These are phyloP conservation scores for Laodelphax striatellus DNA, from an alignment of 1,140 invertebrate genomes.

Conservation along the genomic window DNA sequence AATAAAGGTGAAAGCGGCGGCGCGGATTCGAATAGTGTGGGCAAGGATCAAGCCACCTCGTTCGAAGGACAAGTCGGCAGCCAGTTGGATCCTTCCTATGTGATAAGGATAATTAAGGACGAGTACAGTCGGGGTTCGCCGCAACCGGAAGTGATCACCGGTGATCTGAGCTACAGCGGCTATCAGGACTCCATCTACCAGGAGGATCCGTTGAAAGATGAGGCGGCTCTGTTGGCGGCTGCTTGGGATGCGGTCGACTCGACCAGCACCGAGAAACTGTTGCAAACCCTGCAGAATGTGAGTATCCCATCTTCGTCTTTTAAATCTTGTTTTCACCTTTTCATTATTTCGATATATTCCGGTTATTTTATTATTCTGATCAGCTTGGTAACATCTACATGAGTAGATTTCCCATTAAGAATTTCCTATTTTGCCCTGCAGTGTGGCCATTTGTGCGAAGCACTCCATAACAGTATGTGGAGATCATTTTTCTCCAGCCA, in stretches of 20 bases:
- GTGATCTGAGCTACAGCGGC: neutral
- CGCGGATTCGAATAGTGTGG: neutral
- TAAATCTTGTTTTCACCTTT: neutral
- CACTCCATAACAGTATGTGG: no score
- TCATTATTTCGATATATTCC: no score
- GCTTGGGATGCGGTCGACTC: slow-evolving; percentile 35
- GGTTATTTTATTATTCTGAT: no score
- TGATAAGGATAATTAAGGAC: neutral
- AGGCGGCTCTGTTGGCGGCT: slow-evolving; percentile 21
- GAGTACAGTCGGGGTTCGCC: neutral
- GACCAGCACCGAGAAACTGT: slow-evolving; percentile 33
- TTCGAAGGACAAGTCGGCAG: neutral
- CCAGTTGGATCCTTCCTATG: neutral
- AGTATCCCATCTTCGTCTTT: neutral
- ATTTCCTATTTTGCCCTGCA: no score
- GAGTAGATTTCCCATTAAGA: no score
- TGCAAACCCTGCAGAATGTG: slow-evolving; percentile 17
- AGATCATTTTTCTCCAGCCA: no score
- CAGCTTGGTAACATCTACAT: no score
- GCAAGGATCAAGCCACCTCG: neutral
- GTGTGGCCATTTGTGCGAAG: no score
- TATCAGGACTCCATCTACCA: neutral
- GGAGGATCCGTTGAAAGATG: slow-evolving; percentile 9
- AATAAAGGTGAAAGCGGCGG: neutral
- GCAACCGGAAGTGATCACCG: neutral